Conservation (phyloP, 2,797 vertebrate species). For the Podarcis lilfordi region DNA sequence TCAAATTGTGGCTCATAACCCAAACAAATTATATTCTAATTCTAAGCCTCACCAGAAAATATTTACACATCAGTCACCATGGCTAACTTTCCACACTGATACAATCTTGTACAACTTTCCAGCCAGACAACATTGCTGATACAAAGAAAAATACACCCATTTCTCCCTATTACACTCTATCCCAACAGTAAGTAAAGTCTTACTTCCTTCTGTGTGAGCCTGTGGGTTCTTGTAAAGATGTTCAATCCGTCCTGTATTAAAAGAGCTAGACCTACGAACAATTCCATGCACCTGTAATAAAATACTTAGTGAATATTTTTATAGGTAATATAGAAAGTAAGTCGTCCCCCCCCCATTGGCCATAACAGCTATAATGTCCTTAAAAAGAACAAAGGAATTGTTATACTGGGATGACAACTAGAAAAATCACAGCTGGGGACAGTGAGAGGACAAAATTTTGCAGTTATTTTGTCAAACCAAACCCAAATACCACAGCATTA, state of each 20-base stretch:
- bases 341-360: neutral
- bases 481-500: neutral
- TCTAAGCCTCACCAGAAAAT: neutral
- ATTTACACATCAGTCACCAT: neutral
- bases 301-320: constrained; percentile 14
- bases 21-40: neutral
- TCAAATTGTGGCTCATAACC: neutral
- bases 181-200: constrained; percentile 66
- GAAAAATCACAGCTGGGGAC: neutral
- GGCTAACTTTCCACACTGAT: neutral
- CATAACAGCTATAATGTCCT: neutral
- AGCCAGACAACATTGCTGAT: neutral
- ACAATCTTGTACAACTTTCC: neutral
- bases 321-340: no score
- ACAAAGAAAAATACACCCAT: neutral
- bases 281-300: constrained; percentile 92
- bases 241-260: constrained; percentile 97
- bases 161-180: no score
- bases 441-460: neutral
- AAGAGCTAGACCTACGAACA: constrained; percentile 94
- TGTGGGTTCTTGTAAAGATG: constrained; percentile 96
- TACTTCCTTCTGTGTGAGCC: constrained; percentile 95
- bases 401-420: neutral
- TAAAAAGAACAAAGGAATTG: neutral
- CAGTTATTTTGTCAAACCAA: neutral